Conservation (phyloP, 1,140 invertebrate species). For the Cydia pomonella region DNA sequence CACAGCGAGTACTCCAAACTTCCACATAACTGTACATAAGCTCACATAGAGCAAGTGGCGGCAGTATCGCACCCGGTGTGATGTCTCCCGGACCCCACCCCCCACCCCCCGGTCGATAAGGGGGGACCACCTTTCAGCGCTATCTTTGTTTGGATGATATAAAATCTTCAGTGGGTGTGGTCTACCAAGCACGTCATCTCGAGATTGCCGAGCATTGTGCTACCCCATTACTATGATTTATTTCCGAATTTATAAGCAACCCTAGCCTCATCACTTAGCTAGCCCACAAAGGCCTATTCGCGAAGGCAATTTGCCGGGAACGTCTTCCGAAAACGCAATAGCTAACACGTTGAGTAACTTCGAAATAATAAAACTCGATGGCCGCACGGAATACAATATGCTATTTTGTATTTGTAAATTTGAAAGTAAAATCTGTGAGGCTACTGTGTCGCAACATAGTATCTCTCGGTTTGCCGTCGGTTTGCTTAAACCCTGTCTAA, state of each 20-base stretch:
- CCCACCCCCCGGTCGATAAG: constrained; percentile 15
- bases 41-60: constrained; percentile 26
- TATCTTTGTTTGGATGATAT: constrained; percentile 51
- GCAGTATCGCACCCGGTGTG: constrained; percentile 10
- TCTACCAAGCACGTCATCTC: constrained; percentile 38
- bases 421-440: constrained; percentile 54
- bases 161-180: constrained; percentile 45
- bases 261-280: constrained; percentile 29
- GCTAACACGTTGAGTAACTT: constrained; percentile 44
- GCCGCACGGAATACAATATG: constrained; percentile 59
- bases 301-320: constrained; percentile 34
- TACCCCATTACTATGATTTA: constrained; percentile 44
- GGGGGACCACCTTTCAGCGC: constrained; percentile 36
- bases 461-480: constrained; percentile 37
- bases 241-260: constrained; percentile 20
- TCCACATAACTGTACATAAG: background rate
- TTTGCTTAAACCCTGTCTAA: no score
- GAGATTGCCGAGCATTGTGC: constrained; percentile 41
- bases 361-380: constrained; percentile 57
- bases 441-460: constrained; percentile 65
- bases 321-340: constrained; percentile 31
- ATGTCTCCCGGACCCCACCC: constrained; percentile 8
- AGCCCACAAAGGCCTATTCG: constrained; percentile 42
- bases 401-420: constrained; percentile 64
- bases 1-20: constrained; percentile 9